Conservation (phyloP, 1,140 invertebrate genomes). For the Pogonus chalceus region DNA sequence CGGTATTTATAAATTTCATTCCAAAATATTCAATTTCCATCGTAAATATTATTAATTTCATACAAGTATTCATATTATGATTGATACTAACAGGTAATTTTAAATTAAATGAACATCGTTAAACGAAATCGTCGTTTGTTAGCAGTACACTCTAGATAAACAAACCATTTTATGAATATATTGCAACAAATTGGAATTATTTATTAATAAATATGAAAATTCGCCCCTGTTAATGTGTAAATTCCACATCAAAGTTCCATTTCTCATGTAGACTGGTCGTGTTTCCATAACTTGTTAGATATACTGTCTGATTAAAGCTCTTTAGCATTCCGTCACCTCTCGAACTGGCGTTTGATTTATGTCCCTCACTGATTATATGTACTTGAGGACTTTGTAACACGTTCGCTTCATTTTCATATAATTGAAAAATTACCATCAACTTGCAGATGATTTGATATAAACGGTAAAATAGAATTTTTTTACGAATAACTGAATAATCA, state of each 20-base stretch:
- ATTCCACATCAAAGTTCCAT: background rate
- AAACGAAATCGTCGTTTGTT: background rate
- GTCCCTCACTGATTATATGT: background rate
- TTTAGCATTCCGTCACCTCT: constrained; percentile 7
- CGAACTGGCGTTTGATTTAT: background rate
- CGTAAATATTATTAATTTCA: too few relatives aligned
- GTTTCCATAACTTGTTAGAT: constrained; percentile 5
- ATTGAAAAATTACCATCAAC: too few relatives aligned
- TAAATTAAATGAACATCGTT: too few relatives aligned
- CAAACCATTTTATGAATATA: background rate
- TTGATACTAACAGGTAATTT: too few relatives aligned
- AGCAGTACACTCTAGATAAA: background rate
- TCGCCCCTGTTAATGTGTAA: background rate
- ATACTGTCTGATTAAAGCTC: background rate
- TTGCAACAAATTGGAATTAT: too few relatives aligned
- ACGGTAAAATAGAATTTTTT: too few relatives aligned
- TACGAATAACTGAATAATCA: too few relatives aligned
- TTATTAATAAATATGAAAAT: background rate
- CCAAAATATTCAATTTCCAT: too few relatives aligned
- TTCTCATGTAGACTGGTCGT: background rate
- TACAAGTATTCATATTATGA: background rate
- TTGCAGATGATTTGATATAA: too few relatives aligned
- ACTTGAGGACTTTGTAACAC: too few relatives aligned
- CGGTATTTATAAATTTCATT: background rate
- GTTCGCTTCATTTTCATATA: too few relatives aligned